phyloP scores from a whole-genome alignment of 2,797 vertebrate species.

The Liasis olivaceus region DNA sequence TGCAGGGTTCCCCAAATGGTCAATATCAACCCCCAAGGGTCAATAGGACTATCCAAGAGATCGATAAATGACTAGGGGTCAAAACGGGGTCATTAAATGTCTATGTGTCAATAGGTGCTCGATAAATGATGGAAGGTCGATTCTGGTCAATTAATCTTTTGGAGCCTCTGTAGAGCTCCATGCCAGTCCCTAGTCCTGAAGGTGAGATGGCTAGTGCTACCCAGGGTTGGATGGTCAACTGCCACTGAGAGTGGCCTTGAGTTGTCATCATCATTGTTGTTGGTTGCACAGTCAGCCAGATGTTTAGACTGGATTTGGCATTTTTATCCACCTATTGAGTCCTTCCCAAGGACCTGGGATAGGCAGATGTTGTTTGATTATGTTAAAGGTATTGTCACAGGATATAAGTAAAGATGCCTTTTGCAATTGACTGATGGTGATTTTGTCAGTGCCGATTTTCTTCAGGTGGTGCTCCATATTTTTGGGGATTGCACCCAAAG shows the following conservation, averaged over 20 bases:
- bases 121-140: background rate
- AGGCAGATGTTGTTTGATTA: too few relatives aligned
- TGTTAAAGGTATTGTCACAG: too few relatives aligned
- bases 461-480: too few relatives aligned
- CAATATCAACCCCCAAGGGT: background rate
- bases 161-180: background rate
- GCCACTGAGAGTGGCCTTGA: background rate
- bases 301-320: background rate
- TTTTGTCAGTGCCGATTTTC: too few relatives aligned
- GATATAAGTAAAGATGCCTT: too few relatives aligned
- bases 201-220: background rate
- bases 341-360: too few relatives aligned
- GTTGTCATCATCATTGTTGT: background rate
- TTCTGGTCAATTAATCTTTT: background rate
- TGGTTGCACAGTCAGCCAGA: background rate
- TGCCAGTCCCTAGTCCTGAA: background rate
- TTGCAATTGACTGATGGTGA: too few relatives aligned
- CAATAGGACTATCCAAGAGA: background rate
- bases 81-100: background rate
- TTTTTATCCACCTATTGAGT: too few relatives aligned
- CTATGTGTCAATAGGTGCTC: background rate
- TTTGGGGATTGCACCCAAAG: too few relatives aligned
- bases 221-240: background rate
- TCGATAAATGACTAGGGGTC: background rate
- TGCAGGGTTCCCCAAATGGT: background rate